Conservation (phyloP, 2,113 vertebrate species). For the Sander lucioperca region DNA sequence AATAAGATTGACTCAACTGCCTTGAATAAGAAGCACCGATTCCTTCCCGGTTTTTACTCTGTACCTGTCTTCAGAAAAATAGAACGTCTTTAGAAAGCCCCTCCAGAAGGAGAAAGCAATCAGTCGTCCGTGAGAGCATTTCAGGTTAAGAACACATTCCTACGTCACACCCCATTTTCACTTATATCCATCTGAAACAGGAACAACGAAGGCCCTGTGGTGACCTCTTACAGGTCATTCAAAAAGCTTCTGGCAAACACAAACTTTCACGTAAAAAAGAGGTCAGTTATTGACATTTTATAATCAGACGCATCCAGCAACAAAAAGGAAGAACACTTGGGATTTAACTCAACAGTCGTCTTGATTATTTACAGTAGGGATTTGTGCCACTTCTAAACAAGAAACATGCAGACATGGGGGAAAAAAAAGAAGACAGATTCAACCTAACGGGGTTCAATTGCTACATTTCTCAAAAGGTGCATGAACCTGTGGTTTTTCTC, state of each 20-base stretch:
- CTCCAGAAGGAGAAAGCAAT: slow-evolving; percentile 33
- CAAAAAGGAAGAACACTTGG: slow-evolving; percentile 75
- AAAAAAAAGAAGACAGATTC: slow-evolving; percentile 23
- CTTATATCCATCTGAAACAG: slow-evolving; percentile 30
- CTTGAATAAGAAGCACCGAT: slow-evolving; percentile 62
- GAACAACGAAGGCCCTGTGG: slow-evolving; percentile 23
- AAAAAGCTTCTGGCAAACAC: slow-evolving; percentile 43
- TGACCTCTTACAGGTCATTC: slow-evolving; percentile 35
- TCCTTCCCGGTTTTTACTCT: slow-evolving; percentile 43
- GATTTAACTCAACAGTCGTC: slow-evolving; percentile 78
- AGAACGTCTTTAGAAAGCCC: slow-evolving; percentile 31
- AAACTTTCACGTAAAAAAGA: slow-evolving; percentile 30
- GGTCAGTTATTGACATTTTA: slow-evolving; percentile 56
- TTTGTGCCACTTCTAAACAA: slow-evolving; percentile 62
- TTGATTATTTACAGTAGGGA: slow-evolving; percentile 78
- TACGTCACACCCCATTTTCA: slow-evolving; percentile 22
- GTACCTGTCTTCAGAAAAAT: slow-evolving; percentile 35
- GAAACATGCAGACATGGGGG: slow-evolving; percentile 58
- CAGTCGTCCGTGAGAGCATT: slow-evolving; percentile 30
- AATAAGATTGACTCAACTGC: slow-evolving; percentile 63
- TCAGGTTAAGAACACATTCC: slow-evolving; percentile 37
- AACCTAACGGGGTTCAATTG: slow-evolving; percentile 63
- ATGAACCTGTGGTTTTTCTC: slow-evolving; percentile 81
- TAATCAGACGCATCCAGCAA: slow-evolving; percentile 55
- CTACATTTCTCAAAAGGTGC: slow-evolving; percentile 81